Percentiles rank a stretch among this genome's conserved stretches.
Evolutionary conservation across 2,888 invertebrate species (phyloP).

Genomic region (Tipula unca): DNA sequence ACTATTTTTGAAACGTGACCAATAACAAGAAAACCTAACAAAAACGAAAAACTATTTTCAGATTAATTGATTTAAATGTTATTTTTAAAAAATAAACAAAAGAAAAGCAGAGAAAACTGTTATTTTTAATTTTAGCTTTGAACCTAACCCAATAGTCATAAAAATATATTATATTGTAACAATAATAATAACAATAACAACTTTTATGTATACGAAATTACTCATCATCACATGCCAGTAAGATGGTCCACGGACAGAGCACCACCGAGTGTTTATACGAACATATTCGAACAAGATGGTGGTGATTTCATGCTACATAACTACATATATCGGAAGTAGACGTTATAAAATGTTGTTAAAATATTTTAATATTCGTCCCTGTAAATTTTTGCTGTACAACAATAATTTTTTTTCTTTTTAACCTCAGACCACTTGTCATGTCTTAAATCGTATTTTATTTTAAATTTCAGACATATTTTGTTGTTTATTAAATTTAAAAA

Average conservation of each 20-base stretch:
- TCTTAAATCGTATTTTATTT: neutral
- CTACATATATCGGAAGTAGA: neutral
- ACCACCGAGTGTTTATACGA: too few species aligned
- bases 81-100: slow-evolving; percentile 2
- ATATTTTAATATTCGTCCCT: neutral
- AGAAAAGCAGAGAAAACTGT: neutral
- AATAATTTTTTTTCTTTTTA: neutral
- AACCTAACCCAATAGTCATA: slow-evolving; percentile 8
- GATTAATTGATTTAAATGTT: slow-evolving; percentile 4
- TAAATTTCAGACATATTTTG: neutral
- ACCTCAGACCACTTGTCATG: neutral
- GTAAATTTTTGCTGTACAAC: neutral
- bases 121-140: neutral
- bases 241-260: neutral
- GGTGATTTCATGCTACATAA: neutral
- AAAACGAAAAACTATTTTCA: neutral
- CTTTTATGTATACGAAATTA: neutral
- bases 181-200: neutral
- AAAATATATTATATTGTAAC: neutral
- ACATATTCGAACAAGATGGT: neutral
- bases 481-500: neutral
- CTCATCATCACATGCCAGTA: neutral
- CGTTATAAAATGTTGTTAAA: neutral
- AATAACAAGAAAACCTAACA: neutral
- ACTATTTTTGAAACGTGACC: neutral